phyloP scores from a whole-genome alignment of 2,797 vertebrate genomes.

The Trichosurus vulpecula region DNA sequence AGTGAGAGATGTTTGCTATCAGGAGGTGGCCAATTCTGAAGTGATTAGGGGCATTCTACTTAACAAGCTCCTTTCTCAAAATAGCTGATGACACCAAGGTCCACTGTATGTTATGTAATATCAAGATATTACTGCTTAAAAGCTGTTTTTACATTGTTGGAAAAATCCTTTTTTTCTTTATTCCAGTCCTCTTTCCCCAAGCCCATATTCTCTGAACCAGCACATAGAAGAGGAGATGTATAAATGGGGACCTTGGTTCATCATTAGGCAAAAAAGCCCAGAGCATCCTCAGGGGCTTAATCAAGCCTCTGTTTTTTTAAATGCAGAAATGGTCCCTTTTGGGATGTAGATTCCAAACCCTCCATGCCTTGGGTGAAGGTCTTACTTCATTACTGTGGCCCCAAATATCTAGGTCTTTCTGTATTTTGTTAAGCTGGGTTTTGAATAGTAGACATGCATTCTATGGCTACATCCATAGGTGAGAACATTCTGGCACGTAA shows the following conservation, averaged over 20 bases:
- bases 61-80: not conserved
- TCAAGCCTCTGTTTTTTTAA: not conserved
- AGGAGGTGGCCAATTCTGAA: not conserved
- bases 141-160: not conserved
- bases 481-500: not conserved
- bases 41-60: not conserved
- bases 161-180: not conserved
- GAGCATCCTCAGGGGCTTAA: fast-evolving
- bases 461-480: not conserved
- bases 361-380: not conserved
- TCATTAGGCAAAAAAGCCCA: not conserved
- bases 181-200: not conserved
- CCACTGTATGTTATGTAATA: fast-evolving
- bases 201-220: not conserved
- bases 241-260: fast-evolving
- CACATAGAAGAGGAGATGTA: not conserved
- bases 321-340: not conserved
- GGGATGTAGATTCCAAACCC: not conserved
- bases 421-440: not conserved
- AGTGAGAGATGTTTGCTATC: not conserved
- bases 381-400: not conserved
- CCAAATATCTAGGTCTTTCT: not conserved
- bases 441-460: not conserved
- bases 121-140: not conserved
- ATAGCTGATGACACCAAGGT: not conserved